Evolutionary conservation across 1,140 invertebrate species (phyloP).

Genomic region (Drosophila lacteicornis): DNA sequence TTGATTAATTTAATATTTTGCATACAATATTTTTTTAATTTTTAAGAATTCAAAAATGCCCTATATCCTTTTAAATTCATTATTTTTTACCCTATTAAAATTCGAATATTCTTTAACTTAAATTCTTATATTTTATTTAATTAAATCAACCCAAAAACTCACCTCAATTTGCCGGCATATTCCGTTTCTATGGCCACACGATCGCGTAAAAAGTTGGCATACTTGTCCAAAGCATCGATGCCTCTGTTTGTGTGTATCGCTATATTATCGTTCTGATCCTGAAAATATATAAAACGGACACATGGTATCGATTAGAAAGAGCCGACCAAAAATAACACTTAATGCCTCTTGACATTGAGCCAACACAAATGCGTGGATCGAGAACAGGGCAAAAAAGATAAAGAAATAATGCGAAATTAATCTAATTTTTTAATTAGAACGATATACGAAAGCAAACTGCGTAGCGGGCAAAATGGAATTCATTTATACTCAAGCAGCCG

Average conservation of each 20-base stretch:
- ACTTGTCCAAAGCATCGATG: constrained; percentile 98
- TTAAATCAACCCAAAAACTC: constrained; percentile 62
- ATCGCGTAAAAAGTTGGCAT: constrained; percentile 97
- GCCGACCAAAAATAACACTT: background rate
- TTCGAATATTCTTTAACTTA: background rate
- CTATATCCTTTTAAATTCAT: too few species aligned
- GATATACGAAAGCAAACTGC: constrained; percentile 31
- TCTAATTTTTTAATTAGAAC: constrained; percentile 57
- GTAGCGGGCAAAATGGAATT: constrained; percentile 38
- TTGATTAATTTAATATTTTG: background rate
- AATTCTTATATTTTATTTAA: background rate
- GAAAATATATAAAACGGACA: constrained; percentile 84
- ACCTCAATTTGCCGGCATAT: constrained; percentile 98
- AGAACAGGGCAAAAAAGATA: constrained; percentile 12
- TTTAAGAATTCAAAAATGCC: background rate
- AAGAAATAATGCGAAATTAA: constrained; percentile 33
- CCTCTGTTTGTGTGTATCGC: constrained; percentile 97
- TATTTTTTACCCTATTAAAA: background rate
- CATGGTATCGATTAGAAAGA: constrained; percentile 58
- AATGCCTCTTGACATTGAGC: constrained; percentile 51
- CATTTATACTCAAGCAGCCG: constrained; percentile 11
- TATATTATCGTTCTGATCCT: constrained; percentile 99
- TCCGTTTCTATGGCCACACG: constrained; percentile 97
- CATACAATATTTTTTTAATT: too few species aligned
- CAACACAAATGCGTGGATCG: constrained; percentile 42